Evolutionary conservation across 2,888 invertebrate genomes (phyloP).

Genomic region (Sarcophaga variegata): DNA sequence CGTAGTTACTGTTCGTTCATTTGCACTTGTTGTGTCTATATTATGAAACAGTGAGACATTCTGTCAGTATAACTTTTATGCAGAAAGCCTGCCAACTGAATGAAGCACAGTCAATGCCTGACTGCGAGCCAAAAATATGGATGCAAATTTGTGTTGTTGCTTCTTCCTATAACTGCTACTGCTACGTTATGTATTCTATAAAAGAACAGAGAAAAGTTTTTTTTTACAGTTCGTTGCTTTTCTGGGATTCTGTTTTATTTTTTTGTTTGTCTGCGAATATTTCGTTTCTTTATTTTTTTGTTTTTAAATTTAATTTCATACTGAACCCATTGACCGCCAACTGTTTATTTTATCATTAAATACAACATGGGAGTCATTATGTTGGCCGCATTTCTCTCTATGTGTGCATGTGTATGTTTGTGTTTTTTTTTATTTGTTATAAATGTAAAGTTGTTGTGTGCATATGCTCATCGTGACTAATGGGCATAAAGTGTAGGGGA

Average conservation of each 20-base stretch:
- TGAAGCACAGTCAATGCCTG: constrained; percentile 6
- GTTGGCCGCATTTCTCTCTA: constrained; percentile 23
- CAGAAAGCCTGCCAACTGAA: not conserved
- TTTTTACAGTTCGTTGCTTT: constrained; percentile 64
- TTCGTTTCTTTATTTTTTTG: constrained; percentile 12
- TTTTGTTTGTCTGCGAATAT: not conserved
- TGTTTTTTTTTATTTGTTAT: constrained; percentile 4
- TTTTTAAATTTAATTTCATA: constrained; percentile 44
- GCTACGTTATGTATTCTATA: not conserved
- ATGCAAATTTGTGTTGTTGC: not conserved
- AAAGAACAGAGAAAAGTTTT: constrained; percentile 1
- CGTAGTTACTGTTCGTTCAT: not conserved
- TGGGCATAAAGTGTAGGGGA: not conserved
- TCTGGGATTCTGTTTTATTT: constrained; percentile 33
- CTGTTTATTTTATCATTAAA: constrained; percentile 66
- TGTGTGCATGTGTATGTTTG: too few species aligned
- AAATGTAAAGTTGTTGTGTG: constrained; percentile 14
- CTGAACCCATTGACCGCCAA: constrained; percentile 71
- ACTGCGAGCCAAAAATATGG: constrained; percentile 10
- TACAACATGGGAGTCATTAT: constrained; percentile 43
- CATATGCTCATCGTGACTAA: not conserved
- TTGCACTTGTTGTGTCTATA: constrained; percentile 3
- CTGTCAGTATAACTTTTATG: constrained; percentile 1
- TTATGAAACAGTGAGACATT: not conserved
- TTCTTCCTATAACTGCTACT: constrained; percentile 21